Conservation (phyloP, 2,113 vertebrate genomes). For the Apteryx owenii region DNA sequence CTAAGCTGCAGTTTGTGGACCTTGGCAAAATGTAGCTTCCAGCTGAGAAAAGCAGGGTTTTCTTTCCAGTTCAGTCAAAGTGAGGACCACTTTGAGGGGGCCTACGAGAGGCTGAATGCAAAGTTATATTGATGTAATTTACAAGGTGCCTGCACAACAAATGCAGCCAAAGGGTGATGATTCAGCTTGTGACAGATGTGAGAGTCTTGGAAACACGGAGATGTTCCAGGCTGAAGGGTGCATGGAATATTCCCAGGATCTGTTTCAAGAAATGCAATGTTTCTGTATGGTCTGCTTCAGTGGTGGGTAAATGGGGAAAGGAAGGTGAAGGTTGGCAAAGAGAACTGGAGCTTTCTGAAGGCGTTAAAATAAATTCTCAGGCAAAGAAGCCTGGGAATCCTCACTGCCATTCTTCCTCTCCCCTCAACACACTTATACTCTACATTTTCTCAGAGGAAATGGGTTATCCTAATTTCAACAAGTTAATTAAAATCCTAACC, state of each 20-base stretch:
- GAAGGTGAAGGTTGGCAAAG: neutral
- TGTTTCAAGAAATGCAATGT: neutral
- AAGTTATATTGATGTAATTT: slow-evolving; percentile 4
- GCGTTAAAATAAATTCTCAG: neutral
- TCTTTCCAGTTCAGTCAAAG: neutral
- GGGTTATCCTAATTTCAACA: neutral
- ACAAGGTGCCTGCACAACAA: neutral
- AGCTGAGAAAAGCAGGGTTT: neutral
- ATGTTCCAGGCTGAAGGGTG: neutral
- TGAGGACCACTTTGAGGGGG: neutral
- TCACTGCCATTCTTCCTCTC: neutral
- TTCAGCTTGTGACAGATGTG: slow-evolving; percentile 1
- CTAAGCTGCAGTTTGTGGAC: neutral
- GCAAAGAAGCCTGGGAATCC: neutral
- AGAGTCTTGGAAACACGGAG: neutral
- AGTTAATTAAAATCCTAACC: neutral
- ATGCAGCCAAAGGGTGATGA: neutral
- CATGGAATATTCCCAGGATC: neutral
- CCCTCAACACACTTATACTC: neutral
- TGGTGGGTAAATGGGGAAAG: neutral
- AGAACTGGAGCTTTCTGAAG: neutral
- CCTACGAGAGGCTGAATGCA: neutral
- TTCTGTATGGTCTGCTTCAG: neutral
- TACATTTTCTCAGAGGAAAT: neutral
- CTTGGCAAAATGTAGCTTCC: neutral